A percentile compares a stretch with the other conserved stretches of the same genome.
phyloP scores from a whole-genome alignment of 2,888 invertebrate species.

The Pyrgus malvae region DNA sequence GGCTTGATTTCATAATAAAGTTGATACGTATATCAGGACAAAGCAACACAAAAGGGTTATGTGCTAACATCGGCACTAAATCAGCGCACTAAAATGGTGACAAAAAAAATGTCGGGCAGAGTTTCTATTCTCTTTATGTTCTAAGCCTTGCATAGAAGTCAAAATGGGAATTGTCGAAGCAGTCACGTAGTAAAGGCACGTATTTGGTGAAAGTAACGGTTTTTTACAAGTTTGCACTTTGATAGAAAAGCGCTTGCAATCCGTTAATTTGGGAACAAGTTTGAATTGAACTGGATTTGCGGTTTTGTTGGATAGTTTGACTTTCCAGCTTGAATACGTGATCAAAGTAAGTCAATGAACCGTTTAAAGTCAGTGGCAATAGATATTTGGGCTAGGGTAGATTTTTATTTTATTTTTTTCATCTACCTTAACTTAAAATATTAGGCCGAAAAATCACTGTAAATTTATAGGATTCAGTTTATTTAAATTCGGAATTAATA shows the following conservation, averaged over 20 bases:
- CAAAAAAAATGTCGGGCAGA: not conserved
- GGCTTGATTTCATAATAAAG: too few relatives aligned
- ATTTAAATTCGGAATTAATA: too few relatives aligned
- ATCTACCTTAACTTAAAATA: too few relatives aligned
- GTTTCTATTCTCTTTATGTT: not conserved
- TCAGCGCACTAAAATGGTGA: not conserved
- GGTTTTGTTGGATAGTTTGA: not conserved
- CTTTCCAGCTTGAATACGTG: conserved; percentile 1
- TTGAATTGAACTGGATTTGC: conserved; percentile 1
- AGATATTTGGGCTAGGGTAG: not conserved
- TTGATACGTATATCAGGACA: too few relatives aligned
- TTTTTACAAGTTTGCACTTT: conserved; percentile 25
- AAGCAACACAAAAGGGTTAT: too few relatives aligned
- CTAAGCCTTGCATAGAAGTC: conserved; percentile 38
- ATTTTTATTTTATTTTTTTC: too few relatives aligned
- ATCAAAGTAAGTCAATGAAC: conserved; percentile 5
- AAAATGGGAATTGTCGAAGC: conserved; percentile 41
- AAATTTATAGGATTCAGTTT: too few relatives aligned
- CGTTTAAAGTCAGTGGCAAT: not conserved
- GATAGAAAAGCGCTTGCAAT: conserved; percentile 14
- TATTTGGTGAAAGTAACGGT: conserved; percentile 53
- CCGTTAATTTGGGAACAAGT: conserved; percentile 7
- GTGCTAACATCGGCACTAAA: too few relatives aligned
- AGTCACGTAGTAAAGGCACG: conserved; percentile 46
- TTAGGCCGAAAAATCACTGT: too few relatives aligned